phyloP scores from a whole-genome alignment of 2,113 vertebrate species.

The Poecile atricapillus region DNA sequence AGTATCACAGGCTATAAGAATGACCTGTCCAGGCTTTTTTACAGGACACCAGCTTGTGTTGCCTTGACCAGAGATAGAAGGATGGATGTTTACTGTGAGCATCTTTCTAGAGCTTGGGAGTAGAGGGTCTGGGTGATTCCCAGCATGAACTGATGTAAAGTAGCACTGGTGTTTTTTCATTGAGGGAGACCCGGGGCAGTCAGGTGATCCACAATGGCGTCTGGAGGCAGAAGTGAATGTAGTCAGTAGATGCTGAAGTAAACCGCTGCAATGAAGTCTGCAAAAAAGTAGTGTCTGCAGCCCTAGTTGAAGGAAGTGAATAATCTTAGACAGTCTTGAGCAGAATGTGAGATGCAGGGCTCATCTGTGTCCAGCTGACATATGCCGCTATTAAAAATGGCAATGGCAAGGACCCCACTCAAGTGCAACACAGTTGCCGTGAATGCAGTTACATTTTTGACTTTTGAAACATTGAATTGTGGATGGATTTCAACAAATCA shows the following conservation, averaged over 20 bases:
- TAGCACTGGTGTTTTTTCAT: not conserved
- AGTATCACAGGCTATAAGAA: not conserved
- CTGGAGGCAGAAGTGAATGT: not conserved
- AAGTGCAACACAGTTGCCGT: not conserved
- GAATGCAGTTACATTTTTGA: not conserved
- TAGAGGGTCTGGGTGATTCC: not conserved
- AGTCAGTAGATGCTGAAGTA: not conserved
- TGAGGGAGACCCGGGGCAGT: not conserved
- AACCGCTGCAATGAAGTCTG: not conserved
- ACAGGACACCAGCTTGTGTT: not conserved
- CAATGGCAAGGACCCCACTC: not conserved
- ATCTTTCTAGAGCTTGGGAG: not conserved
- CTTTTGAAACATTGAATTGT: not conserved
- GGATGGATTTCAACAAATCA: not conserved
- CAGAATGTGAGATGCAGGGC: not conserved
- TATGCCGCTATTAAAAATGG: not conserved
- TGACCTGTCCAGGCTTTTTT: not conserved
- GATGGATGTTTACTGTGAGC: not conserved
- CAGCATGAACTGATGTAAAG: not conserved
- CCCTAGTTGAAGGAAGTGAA: not conserved
- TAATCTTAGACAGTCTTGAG: not conserved
- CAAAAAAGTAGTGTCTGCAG: not conserved
- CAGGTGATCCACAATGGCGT: not conserved
- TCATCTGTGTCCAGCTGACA: not conserved
- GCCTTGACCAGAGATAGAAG: not conserved